Conservation (phyloP, 1,140 invertebrate genomes). For the Tetramorium simillimum region DNA sequence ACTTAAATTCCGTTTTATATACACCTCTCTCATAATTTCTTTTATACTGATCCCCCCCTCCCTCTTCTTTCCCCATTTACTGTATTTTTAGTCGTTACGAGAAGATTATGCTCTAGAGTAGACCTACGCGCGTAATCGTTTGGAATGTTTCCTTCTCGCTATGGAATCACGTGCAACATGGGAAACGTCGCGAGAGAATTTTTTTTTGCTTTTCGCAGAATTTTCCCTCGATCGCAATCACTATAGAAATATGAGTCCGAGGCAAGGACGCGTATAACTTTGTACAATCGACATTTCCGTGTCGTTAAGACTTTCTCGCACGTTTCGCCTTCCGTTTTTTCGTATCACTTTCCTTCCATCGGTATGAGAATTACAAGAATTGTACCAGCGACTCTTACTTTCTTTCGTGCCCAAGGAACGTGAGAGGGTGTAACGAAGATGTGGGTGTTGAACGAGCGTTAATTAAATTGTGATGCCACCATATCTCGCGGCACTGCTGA, state of each 20-base stretch:
- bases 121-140: slow-evolving; percentile 41
- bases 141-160: slow-evolving; percentile 18
- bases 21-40: slow-evolving; percentile 18
- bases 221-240: slow-evolving; percentile 27
- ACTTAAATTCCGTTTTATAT: slow-evolving; percentile 24
- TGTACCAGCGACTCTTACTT: slow-evolving; percentile 40
- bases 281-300: slow-evolving; percentile 49
- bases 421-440: slow-evolving; percentile 75
- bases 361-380: slow-evolving; percentile 36
- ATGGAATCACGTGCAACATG: slow-evolving; percentile 15
- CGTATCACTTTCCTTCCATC: slow-evolving; percentile 52
- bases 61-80: slow-evolving; percentile 22
- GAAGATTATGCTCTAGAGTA: slow-evolving; percentile 25
- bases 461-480: slow-evolving; percentile 86
- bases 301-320: slow-evolving; percentile 37
- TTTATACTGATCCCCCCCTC: slow-evolving; percentile 17
- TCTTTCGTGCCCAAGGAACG: slow-evolving; percentile 52
- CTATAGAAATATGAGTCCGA: slow-evolving; percentile 36
- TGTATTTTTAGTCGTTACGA: slow-evolving; percentile 34
- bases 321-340: slow-evolving; percentile 38
- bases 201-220: slow-evolving; percentile 19
- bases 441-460: slow-evolving; percentile 81
- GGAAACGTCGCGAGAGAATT: slow-evolving; percentile 16
- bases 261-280: slow-evolving; percentile 34
- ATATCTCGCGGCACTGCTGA: slow-evolving; percentile 85